Conservation (phyloP, 2,797 vertebrate genomes). For the Acridotheres tristis region DNA sequence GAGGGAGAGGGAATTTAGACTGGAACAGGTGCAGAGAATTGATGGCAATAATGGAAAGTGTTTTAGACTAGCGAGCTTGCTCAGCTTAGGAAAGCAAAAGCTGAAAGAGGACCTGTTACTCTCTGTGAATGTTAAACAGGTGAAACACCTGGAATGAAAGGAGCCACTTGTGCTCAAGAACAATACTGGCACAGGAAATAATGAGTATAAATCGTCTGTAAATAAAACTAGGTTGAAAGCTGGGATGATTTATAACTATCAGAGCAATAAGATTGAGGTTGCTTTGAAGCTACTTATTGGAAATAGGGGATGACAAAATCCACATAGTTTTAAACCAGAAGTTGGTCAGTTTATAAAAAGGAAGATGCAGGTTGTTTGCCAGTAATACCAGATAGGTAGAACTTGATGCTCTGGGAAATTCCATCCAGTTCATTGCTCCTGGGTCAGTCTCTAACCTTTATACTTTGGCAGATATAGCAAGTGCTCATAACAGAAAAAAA, state of each 20-base stretch:
- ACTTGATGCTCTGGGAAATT: neutral
- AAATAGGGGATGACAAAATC: neutral
- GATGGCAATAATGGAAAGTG: neutral
- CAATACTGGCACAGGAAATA: neutral
- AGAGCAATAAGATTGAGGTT: neutral
- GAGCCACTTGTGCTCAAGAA: neutral
- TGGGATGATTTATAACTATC: neutral
- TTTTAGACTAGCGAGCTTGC: neutral
- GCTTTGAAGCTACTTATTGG: neutral
- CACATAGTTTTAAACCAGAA: neutral
- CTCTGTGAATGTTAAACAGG: neutral
- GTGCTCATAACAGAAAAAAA: neutral
- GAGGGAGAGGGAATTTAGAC: neutral
- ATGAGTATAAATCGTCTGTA: neutral
- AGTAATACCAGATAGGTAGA: neutral
- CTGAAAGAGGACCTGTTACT: neutral
- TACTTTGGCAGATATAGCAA: neutral
- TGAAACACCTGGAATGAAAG: slow-evolving; percentile 9
- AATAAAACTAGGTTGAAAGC: neutral
- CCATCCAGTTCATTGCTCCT: neutral
- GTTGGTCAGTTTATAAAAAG: neutral
- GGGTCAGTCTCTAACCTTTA: neutral
- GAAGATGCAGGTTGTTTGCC: neutral
- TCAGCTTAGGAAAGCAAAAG: neutral
- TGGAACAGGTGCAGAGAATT: slow-evolving; percentile 36